phyloP scores from a whole-genome alignment of 2,113 vertebrate species.

The Aleadryas rufinucha region DNA sequence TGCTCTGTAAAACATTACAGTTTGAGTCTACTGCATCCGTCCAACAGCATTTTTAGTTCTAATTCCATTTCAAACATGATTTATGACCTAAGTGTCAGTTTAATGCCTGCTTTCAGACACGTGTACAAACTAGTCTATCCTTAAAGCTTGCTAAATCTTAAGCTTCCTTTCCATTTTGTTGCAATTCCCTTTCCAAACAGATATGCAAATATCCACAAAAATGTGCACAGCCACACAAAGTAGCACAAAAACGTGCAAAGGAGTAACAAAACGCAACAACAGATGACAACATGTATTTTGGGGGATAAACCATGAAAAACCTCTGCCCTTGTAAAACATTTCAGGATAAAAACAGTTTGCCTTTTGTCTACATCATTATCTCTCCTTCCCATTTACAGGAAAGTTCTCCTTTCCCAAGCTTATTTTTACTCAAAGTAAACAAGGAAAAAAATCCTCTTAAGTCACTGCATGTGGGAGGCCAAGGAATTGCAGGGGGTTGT shows the following conservation, averaged over 20 bases:
- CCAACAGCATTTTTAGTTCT: background rate
- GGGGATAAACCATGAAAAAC: background rate
- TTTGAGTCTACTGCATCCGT: background rate
- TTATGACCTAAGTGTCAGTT: background rate
- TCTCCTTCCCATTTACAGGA: background rate
- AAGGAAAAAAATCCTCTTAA: background rate
- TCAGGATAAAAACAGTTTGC: background rate
- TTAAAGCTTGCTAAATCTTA: background rate
- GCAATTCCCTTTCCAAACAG: background rate
- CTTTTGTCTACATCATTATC: background rate
- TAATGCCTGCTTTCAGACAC: background rate
- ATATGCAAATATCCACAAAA: background rate
- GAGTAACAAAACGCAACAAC: background rate
- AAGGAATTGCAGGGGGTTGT: background rate
- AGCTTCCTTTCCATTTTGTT: background rate
- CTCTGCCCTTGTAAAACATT: background rate
- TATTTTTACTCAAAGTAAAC: slow-evolving; percentile 11
- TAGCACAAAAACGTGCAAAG: background rate
- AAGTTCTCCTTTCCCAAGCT: background rate
- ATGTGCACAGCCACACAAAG: background rate
- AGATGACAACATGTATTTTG: background rate
- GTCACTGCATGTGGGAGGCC: background rate
- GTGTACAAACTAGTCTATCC: background rate
- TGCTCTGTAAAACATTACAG: background rate
- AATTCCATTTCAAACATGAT: background rate